Evolutionary conservation across 2,113 vertebrate genomes (phyloP), one percentile per base, ranked within the genome.

Genomic region (Lophius piscatorius): DNA sequence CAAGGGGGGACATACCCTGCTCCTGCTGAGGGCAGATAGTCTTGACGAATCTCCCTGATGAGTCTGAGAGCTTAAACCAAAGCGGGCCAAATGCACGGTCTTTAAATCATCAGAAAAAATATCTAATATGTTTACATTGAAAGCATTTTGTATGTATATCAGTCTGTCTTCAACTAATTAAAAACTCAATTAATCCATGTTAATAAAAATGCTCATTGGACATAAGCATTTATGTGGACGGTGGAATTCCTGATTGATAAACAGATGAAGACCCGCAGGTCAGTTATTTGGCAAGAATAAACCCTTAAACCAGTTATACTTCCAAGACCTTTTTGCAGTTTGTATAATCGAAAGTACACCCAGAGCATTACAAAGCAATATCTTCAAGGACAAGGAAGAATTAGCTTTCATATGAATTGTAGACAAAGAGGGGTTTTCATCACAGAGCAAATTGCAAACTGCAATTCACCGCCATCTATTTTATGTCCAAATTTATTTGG

Each of bases 401-500:
- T 75, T 59, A 73, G 31, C 36, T 35, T 60, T 61, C 28, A 41
- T 47, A 57, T 63, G 59, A 77, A 52, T 35, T 47, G 58, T 63
- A 41, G 50, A 45, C 42, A 67, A 73, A 70, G 48, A 45, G 47
- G 58, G 49, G 39, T 9, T 3, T 71, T 66, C 9, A 39, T 62
- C 65, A 40, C 57, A 22, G 61, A 69, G 69, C 29, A 20, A 36
- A 44, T 69, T 58, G 63, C 22, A 35, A 45, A 16, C 33, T 28
- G 26, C 26, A 28, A 9, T 35, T 70, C 49, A 28, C 7, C 7
- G 9, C 68, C 47, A 66, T 46, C 70, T 63, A 51, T 60, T 81
- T 77, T 54, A 69, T 70, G 55, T 70, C 66, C 14, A 55, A 35
- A 78, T 54, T 65, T 56, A 64, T 69, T 48, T 59, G 34, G 76